phyloP scores from a whole-genome alignment of 2,113 vertebrate species.

The Prietella phreatophila region DNA sequence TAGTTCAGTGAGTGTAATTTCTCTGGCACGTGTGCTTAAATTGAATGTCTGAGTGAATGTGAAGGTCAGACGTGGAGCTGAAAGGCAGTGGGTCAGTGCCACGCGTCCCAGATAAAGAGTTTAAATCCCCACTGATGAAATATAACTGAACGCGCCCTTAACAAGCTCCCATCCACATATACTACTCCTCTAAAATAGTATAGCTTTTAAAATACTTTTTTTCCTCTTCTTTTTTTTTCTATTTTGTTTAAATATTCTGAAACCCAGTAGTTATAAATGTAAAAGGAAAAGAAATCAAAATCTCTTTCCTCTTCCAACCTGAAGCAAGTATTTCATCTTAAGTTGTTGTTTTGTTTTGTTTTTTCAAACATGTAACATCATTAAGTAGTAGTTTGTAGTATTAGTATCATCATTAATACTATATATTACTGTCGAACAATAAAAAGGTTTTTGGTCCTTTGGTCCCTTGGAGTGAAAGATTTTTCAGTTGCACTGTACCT shows the following conservation, averaged over 20 bases:
- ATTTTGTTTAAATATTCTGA: constrained; percentile 74
- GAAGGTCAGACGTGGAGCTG: constrained; percentile 48
- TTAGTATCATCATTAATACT: constrained; percentile 78
- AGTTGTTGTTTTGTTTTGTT: constrained; percentile 65
- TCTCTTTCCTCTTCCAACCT: constrained; percentile 72
- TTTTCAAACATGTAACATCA: constrained; percentile 74
- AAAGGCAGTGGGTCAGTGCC: constrained; percentile 40
- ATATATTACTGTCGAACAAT: constrained; percentile 78
- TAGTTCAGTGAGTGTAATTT: constrained; percentile 9
- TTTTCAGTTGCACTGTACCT: constrained; percentile 75
- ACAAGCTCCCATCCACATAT: constrained; percentile 71
- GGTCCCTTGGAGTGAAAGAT: constrained; percentile 79
- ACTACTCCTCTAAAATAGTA: constrained; percentile 80
- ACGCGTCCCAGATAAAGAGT: constrained; percentile 60
- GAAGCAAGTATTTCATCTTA: constrained; percentile 76
- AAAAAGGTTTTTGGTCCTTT: constrained; percentile 85
- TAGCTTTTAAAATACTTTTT: constrained; percentile 69
- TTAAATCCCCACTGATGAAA: constrained; percentile 38
- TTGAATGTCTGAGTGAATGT: constrained; percentile 24
- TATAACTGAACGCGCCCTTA: constrained; percentile 66
- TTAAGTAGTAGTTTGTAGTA: constrained; percentile 77
- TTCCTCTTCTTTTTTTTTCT: constrained; percentile 59
- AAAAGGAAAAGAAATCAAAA: constrained; percentile 72
- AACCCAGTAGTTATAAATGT: constrained; percentile 77
- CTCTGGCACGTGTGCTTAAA: constrained; percentile 41